Conservation (phyloP, 37 sponge, comb jelly and placozoan genomes). For the Chondrosia reniformis region DNA sequence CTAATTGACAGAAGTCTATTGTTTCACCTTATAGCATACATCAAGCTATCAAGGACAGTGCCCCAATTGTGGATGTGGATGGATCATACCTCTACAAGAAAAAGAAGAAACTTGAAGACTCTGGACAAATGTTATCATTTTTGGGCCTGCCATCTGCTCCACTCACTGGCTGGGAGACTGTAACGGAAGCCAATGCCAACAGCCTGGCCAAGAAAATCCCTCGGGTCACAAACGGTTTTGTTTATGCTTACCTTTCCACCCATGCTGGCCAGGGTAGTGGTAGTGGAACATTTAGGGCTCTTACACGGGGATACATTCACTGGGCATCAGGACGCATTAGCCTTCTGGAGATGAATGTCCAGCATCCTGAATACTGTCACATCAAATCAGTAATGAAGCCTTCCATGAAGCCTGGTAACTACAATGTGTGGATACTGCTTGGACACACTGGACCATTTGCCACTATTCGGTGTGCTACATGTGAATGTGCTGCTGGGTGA, state of each 20-base stretch:
- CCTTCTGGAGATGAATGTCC: constrained; percentile 24
- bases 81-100: constrained; percentile 49
- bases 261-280: too few relatives aligned
- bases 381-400: constrained; percentile 32
- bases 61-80: constrained; percentile 42
- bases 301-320: constrained; percentile 45
- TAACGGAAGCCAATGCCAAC: constrained; percentile 24
- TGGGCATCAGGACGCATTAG: constrained; percentile 40
- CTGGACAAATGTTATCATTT: constrained; percentile 22
- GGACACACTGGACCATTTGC: constrained; percentile 34
- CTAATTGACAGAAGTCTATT: not conserved
- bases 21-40: not conserved
- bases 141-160: constrained; percentile 21
- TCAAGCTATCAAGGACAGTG: not conserved
- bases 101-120: constrained; percentile 23
- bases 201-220: constrained; percentile 26
- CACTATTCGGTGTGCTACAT: constrained; percentile 34
- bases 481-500: constrained; percentile 72
- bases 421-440: too few relatives aligned
- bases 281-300: constrained; percentile 58
- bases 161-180: too few relatives aligned
- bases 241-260: constrained; percentile 52
- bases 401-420: constrained; percentile 28
- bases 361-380: constrained; percentile 52
- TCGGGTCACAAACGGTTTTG: constrained; percentile 44